Evolutionary conservation across 2,113 vertebrate species (phyloP), one percentile per base, ranked within the genome.

Genomic region (Hyperoodon ampullatus): DNA sequence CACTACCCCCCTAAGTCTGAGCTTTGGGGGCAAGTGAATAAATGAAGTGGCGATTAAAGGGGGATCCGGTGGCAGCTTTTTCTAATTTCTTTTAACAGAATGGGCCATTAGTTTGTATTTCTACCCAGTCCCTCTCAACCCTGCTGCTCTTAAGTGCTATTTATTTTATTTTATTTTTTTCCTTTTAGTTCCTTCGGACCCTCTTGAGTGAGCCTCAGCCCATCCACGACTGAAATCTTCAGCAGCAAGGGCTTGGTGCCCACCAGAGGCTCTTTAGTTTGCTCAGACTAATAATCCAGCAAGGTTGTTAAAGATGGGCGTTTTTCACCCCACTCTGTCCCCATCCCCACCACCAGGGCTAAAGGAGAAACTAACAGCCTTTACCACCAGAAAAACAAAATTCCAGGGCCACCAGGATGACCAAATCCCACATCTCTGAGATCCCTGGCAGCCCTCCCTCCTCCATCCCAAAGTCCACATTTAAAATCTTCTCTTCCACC

Each of bases 1-100:
- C 44, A 28, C 88, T 74, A 60, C 14, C 35, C 26, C 9, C 7
- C 50, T 50, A 14, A 14, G 77, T 44, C 83, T 86, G 77, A 80
- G 77, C 90, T 60, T 23, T 61, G 21, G 26, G 2, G 26, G 19
- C 33, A 71, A n/a, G 50, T 9, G 15, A 83, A 18, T 58, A 21
- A 26, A 2, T 4, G 19, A 16, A n/a, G 42, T 5, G 3, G 44
- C 11, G 30, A 53, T 4, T n/a, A n/a, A 63, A 80, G 15, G 33
- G 50, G 19, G 2, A 15, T 8, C 4, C 16, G 7, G 7, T 4
- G 70, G 58, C 24, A 82, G 61, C 53, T 66, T 58, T 78, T 70
- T 78, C 81, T 91, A 44, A 77, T 86, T 96, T 86, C 33, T 50
- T 53, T 47, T 90, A 81, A 72, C 5, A 70, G 61, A 85, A 65